Evolutionary conservation across 2,888 invertebrate species (phyloP).

Genomic region (Eupithecia inturbata): DNA sequence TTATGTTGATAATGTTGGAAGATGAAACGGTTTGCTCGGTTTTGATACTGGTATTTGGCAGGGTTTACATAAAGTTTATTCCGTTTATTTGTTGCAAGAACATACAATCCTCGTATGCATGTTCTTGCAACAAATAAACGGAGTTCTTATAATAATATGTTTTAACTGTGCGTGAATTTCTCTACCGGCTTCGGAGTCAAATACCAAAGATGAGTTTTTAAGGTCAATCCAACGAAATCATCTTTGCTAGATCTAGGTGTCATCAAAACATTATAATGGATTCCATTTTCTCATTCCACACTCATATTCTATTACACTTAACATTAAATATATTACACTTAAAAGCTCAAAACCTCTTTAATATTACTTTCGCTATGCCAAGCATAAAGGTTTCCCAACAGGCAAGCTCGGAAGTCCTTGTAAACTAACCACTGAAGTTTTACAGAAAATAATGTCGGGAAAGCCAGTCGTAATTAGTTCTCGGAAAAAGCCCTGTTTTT

Average conservation of each 20-base stretch:
- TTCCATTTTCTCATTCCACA: background rate
- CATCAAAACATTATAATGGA: background rate
- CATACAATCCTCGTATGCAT: too few species aligned
- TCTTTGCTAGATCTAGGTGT: background rate
- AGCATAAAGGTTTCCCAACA: background rate
- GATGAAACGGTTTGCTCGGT: conserved; percentile 9
- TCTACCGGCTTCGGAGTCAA: background rate
- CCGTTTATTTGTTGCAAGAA: background rate
- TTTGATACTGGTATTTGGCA: background rate
- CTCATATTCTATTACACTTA: background rate
- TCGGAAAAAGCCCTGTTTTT: conserved; percentile 24
- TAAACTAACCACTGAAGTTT: conserved; percentile 18
- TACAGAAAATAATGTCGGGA: conserved; percentile 16
- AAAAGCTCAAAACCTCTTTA: background rate
- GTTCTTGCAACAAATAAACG: too few species aligned
- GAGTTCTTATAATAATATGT: too few species aligned
- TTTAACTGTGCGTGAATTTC: too few species aligned
- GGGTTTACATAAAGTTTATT: background rate
- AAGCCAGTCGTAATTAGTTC: conserved; percentile 28
- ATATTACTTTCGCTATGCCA: background rate
- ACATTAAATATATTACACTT: background rate
- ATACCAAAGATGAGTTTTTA: background rate
- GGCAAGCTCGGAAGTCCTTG: conserved; percentile 11
- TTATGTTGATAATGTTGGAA: conserved; percentile 13
- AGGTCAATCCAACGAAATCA: too few species aligned